Evolutionary conservation across 2,888 invertebrate genomes (phyloP), one percentile per base, ranked within the genome.

Genomic region (Acrobeloides nanus): DNA sequence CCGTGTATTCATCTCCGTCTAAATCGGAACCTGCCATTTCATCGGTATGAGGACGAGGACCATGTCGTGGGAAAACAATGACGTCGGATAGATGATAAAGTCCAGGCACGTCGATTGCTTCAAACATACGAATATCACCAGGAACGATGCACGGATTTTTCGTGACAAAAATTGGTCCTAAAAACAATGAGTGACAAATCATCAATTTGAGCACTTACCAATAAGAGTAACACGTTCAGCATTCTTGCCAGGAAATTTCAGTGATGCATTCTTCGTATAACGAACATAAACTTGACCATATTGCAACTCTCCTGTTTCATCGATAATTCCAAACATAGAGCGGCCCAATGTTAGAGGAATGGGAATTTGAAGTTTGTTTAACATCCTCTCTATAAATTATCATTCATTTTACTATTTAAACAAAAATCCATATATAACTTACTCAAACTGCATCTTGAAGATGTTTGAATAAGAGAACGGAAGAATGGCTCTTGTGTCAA

Each of bases 121-220:
- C 54, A 45, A 55, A 75, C 46, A 49, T 55, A 6, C 76, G 64
- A 1, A 76, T 65, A 46, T 77, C 77, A 3, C 76, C 76, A 0
- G 74, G 67, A 37, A 74, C 74, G 48, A 74, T 73, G 47, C 76
- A 76, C 4, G 77, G 77, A 52, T 75, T 75, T 59, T 76, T 76
- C 12, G 73, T 72, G 18, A 76, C 73, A 24, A 76, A 57, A 4
- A 67, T 64, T 24, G 50, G 56, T 3, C 66, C 63, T 53, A 31
- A 43, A 41, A n/a, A 41, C 35, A 34, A 24, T n/a, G 12, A 20
- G 21, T 17, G 23, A 18, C 6, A 31, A n/a, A 10, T 15, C 15
- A 1, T 21, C 32, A 10, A 21, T 24, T 20, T 20, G 46, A n/a
- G 17, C 12, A 24, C n/a, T n/a, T n/a, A n/a, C n/a, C 21, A 18